Evolutionary conservation across 2,113 vertebrate genomes (phyloP).

Genomic region (Nothoprocta pentlandii): DNA sequence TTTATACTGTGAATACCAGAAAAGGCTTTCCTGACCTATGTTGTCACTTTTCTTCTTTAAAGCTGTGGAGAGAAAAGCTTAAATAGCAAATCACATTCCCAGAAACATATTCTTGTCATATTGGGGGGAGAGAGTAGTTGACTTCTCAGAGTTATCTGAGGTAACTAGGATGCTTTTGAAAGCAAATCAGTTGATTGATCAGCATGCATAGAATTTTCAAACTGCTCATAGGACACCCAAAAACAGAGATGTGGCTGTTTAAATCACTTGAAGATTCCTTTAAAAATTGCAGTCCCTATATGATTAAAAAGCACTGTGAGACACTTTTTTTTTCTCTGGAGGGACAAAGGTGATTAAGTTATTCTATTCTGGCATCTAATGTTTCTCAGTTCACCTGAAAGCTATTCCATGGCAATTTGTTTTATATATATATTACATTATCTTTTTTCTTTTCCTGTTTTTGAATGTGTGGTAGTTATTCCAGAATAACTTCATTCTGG

Average conservation of each 20-base stretch:
- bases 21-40: background rate
- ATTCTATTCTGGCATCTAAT: background rate
- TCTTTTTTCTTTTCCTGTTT: background rate
- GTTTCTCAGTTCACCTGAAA: background rate
- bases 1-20: background rate
- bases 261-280: background rate
- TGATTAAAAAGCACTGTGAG: slow-evolving; percentile 32
- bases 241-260: background rate
- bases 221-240: background rate
- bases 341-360: slow-evolving; percentile 1
- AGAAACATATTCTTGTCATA: background rate
- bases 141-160: background rate
- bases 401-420: background rate
- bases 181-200: background rate
- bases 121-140: background rate
- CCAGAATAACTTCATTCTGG: background rate
- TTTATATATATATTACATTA: background rate
- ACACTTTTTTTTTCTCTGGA: background rate
- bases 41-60: background rate
- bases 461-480: background rate
- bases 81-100: background rate
- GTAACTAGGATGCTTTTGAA: background rate
- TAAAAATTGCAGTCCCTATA: background rate
- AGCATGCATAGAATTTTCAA: background rate
- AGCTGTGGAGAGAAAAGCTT: background rate